Percentiles rank a stretch among this genome's conserved stretches.
Conservation (phyloP, 1,140 invertebrate species). For the Planococcus citri region DNA sequence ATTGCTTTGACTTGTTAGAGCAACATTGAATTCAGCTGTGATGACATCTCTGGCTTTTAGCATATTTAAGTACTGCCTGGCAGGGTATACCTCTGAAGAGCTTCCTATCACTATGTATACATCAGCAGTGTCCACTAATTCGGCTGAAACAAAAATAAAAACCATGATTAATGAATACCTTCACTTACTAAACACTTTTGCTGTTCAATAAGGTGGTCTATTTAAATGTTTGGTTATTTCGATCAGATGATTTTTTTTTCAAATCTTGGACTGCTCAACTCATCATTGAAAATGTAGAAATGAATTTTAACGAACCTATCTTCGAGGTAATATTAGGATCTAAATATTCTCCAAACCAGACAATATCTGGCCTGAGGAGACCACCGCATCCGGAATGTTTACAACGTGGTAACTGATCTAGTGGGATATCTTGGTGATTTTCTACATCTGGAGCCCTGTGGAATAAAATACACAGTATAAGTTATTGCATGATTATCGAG, state of each 20-base stretch:
- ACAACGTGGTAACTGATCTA: constrained; percentile 57
- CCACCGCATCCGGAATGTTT: constrained; percentile 47
- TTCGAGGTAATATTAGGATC: constrained; percentile 47
- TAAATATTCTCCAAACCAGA: constrained; percentile 82
- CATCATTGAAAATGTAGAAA: no score
- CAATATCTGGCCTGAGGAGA: constrained; percentile 69
- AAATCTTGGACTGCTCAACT: no score
- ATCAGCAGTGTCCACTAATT: constrained; percentile 59
- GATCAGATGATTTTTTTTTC: no score
- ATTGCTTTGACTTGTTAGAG: constrained; percentile 56
- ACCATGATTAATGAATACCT: constrained; percentile 16
- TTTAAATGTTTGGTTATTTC: neutral
- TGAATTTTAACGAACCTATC: constrained; percentile 49
- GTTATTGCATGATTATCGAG: neutral
- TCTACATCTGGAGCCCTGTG: constrained; percentile 39
- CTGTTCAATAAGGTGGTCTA: constrained; percentile 21
- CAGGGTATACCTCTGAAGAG: constrained; percentile 79
- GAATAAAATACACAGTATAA: constrained; percentile 14
- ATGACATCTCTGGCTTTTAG: constrained; percentile 61
- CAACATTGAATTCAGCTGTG: constrained; percentile 83
- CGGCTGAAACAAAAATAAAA: constrained; percentile 33
- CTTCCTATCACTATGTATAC: constrained; percentile 74
- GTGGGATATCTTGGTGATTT: constrained; percentile 43
- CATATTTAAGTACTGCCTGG: constrained; percentile 80
- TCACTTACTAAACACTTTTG: no score